A percentile compares a stretch with the other conserved stretches of the same genome.
Evolutionary conservation across 2,797 vertebrate species (phyloP).

Genomic region (Protonibea diacanthus): DNA sequence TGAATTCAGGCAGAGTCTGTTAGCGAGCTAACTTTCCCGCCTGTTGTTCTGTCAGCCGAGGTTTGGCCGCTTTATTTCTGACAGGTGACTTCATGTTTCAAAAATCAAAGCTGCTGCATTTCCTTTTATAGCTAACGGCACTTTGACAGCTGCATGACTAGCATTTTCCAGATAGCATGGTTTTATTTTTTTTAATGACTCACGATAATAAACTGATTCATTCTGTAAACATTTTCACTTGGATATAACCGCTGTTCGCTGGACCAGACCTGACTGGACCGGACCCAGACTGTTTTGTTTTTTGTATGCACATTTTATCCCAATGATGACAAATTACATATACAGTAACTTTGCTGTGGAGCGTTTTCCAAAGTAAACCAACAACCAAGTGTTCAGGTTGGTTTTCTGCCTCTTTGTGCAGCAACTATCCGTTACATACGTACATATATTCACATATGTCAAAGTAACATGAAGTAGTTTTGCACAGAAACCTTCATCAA

Average conservation of each 20-base stretch:
- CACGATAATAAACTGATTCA: conserved; percentile 37
- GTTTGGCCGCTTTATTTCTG: conserved; percentile 20
- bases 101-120: conserved; percentile 25
- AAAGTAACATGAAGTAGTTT: too few species aligned
- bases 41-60: neutral
- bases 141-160: neutral
- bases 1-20: neutral
- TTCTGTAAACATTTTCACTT: conserved; percentile 33
- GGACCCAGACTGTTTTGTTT: neutral
- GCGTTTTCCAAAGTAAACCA: neutral
- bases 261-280: neutral
- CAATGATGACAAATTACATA: neutral
- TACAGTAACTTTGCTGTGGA: neutral
- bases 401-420: neutral
- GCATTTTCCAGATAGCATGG: conserved; percentile 13
- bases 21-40: neutral
- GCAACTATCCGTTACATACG: too few species aligned
- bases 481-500: too few species aligned
- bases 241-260: neutral
- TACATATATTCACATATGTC: too few species aligned
- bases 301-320: conserved; percentile 1
- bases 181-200: conserved; percentile 46
- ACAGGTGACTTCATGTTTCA: conserved; percentile 61
- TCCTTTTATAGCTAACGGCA: conserved; percentile 60
- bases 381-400: neutral